Conservation (phyloP, 2,888 invertebrate genomes). For the Eilema sororculum region DNA sequence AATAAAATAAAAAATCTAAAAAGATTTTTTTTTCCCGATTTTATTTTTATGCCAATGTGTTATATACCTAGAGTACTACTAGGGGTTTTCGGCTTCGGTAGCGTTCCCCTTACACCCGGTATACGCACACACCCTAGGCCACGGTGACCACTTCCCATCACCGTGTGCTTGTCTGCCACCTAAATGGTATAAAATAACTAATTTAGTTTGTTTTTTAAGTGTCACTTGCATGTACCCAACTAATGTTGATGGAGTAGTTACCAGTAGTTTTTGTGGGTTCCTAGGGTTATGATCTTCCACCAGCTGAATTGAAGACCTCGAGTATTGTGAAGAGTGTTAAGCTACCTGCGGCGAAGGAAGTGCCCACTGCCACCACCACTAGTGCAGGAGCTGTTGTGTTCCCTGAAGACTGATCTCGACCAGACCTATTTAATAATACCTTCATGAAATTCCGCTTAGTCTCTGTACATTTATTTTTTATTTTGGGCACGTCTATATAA, state of each 20-base stretch:
- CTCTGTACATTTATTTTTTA: neutral
- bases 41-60: too few species aligned
- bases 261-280: constrained; percentile 56
- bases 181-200: too few species aligned
- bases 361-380: constrained; percentile 43
- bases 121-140: too few species aligned
- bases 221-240: neutral
- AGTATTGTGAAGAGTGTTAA: constrained; percentile 40
- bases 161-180: too few species aligned
- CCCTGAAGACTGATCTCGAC: constrained; percentile 64
- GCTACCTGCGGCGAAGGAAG: constrained; percentile 43
- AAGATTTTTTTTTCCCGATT: too few species aligned
- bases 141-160: too few species aligned
- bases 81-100: too few species aligned
- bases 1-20: too few species aligned
- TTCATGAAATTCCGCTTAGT: constrained; percentile 18
- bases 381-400: constrained; percentile 58
- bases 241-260: constrained; percentile 45
- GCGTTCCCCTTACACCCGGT: too few species aligned
- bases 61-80: too few species aligned
- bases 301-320: constrained; percentile 41
- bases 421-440: constrained; percentile 6
- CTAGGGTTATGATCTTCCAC: constrained; percentile 65
- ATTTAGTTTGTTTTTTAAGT: too few species aligned
- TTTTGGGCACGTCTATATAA: neutral